phyloP scores from a whole-genome alignment of 2,113 vertebrate species.

The Solea senegalensis region DNA sequence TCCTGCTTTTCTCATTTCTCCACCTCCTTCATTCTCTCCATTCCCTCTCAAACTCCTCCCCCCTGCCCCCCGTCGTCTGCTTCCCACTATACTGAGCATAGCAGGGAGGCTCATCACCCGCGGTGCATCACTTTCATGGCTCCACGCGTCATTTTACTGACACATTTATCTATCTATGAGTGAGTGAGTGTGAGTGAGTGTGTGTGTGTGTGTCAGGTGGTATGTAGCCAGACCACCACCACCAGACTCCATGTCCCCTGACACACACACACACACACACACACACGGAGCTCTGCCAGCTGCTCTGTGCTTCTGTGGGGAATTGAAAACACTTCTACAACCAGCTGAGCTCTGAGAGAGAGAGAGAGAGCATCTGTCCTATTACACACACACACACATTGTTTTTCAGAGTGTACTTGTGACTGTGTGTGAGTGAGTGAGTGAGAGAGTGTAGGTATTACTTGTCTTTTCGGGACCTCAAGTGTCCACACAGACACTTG shows the following conservation, averaged over 20 bases:
- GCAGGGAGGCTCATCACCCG: slow-evolving; percentile 51
- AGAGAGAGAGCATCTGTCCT: slow-evolving; percentile 40
- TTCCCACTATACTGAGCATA: slow-evolving; percentile 68
- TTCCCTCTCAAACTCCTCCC: neutral
- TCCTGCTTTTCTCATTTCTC: neutral
- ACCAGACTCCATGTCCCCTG: slow-evolving; percentile 42
- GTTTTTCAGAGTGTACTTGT: neutral
- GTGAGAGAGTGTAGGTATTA: too few relatives aligned
- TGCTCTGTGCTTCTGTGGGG: slow-evolving; percentile 64
- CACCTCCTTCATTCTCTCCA: neutral
- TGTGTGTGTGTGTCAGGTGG: slow-evolving; percentile 55
- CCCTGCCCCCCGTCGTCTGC: slow-evolving; percentile 29
- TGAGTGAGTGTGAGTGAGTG: slow-evolving; percentile 39
- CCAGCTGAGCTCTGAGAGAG: slow-evolving; percentile 69
- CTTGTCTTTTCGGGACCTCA: too few relatives aligned
- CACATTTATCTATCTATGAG: slow-evolving; percentile 66
- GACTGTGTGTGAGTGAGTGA: neutral
- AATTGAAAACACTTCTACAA: slow-evolving; percentile 61
- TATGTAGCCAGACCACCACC: slow-evolving; percentile 38
- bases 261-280: slow-evolving; percentile 43
- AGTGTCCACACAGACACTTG: too few relatives aligned
- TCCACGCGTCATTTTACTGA: slow-evolving; percentile 72
- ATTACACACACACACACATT: neutral
- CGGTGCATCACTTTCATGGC: slow-evolving; percentile 60
- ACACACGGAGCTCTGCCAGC: slow-evolving; percentile 65